Percentiles rank a stretch among this genome's conserved stretches.
These are phyloP conservation scores for Coendou prehensilis DNA, from an alignment of 2,797 vertebrate genomes.

Conservation along the genomic window DNA sequence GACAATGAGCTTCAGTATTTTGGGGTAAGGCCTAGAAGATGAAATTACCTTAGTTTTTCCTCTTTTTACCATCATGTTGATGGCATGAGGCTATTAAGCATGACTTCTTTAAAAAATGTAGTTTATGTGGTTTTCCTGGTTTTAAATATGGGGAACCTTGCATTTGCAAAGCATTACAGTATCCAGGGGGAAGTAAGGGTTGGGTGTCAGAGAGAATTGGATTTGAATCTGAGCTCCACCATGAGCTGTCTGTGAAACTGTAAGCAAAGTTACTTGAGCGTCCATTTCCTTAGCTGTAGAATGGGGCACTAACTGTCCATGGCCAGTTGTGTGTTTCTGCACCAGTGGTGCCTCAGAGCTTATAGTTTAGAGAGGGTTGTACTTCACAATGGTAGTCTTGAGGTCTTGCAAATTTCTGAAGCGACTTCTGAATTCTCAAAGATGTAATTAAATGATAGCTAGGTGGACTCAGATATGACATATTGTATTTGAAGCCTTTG, in stretches of 20 bases:
- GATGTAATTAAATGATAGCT: neutral
- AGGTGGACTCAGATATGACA: neutral
- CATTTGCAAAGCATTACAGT: neutral
- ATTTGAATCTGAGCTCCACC: neutral
- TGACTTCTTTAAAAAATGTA: neutral
- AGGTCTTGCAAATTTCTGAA: neutral
- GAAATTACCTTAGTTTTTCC: neutral
- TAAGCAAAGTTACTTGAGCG: neutral
- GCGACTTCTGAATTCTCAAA: conserved; percentile 1
- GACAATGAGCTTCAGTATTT: neutral
- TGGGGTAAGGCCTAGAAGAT: neutral
- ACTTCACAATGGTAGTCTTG: neutral
- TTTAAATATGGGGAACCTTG: neutral
- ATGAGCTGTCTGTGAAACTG: neutral
- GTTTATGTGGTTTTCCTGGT: neutral
- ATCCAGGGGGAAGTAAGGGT: neutral
- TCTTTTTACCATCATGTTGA: neutral
- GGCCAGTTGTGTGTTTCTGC: neutral
- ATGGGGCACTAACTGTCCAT: neutral
- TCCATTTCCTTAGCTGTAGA: neutral
- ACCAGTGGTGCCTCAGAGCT: neutral
- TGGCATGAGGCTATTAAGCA: conserved; percentile 8
- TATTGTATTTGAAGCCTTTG: neutral
- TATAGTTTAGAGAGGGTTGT: neutral
- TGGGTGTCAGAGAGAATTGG: neutral